These are phyloP conservation scores for Dryomyza anilis DNA, from an alignment of 2,888 invertebrate genomes.

Conservation along the genomic window DNA sequence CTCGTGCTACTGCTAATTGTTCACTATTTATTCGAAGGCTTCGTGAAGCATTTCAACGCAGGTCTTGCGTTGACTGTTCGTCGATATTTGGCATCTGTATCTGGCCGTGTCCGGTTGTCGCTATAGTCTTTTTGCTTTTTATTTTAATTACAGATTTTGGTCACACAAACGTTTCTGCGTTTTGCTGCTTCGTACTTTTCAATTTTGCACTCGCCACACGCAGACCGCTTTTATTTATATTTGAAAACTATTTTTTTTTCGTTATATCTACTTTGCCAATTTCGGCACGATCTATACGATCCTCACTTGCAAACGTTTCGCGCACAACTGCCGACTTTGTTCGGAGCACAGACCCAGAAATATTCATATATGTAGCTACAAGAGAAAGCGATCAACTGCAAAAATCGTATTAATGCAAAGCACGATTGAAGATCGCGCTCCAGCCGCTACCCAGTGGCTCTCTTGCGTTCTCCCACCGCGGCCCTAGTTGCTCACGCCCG, in stretches of 20 bases:
- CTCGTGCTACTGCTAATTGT: too few species aligned
- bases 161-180: background rate
- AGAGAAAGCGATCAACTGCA: background rate
- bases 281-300: conserved; percentile 43
- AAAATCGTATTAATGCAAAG: background rate
- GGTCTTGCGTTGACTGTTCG: too few species aligned
- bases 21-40: too few species aligned
- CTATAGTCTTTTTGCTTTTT: conserved; percentile 5
- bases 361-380: background rate
- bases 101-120: too few species aligned
- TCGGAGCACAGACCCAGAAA: conserved; percentile 19
- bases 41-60: too few species aligned
- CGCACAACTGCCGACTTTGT: conserved; percentile 56
- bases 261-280: too few species aligned
- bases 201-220: background rate
- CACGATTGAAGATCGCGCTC: background rate
- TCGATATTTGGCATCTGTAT: too few species aligned
- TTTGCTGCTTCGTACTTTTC: background rate
- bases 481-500: background rate
- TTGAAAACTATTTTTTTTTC: background rate
- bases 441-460: background rate
- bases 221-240: too few species aligned
- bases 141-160: background rate
- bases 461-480: background rate
- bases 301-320: conserved; percentile 58